Percentiles rank a stretch among this genome's conserved stretches.
Conservation (phyloP, 2,888 invertebrate species). For the Busseola fusca region DNA sequence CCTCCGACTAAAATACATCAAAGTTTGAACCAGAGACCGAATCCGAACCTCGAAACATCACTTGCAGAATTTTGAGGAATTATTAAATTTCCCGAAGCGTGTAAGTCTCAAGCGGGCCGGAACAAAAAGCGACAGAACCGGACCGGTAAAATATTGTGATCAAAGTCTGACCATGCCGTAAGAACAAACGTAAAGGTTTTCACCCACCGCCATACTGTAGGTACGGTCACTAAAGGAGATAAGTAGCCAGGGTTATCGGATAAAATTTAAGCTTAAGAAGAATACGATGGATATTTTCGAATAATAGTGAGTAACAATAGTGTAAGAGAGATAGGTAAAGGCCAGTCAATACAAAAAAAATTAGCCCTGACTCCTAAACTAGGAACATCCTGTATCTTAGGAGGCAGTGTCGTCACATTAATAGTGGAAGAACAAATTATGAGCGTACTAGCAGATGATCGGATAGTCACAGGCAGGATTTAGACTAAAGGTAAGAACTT, state of each 20-base stretch:
- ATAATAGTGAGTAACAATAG: no score
- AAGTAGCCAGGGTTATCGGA: neutral
- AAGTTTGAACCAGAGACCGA: constrained; percentile 59
- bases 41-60: constrained; percentile 71
- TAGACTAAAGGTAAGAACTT: no score
- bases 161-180: constrained; percentile 69
- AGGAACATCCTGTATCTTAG: no score
- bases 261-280: neutral
- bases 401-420: no score
- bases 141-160: constrained; percentile 74
- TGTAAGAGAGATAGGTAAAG: no score
- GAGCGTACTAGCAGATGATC: no score
- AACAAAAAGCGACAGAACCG: constrained; percentile 70
- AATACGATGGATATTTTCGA: neutral
- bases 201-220: constrained; percentile 1
- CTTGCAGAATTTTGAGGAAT: constrained; percentile 74
- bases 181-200: constrained; percentile 63
- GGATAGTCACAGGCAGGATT: no score
- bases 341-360: no score
- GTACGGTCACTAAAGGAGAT: neutral
- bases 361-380: no score
- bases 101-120: constrained; percentile 67
- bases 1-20: constrained; percentile 41
- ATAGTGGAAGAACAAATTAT: no score
- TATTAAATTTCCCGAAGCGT: constrained; percentile 73